Base-by-base conservation (phyloP, 1,140 invertebrate species). In the Lordiphosa mommai region DNA sequence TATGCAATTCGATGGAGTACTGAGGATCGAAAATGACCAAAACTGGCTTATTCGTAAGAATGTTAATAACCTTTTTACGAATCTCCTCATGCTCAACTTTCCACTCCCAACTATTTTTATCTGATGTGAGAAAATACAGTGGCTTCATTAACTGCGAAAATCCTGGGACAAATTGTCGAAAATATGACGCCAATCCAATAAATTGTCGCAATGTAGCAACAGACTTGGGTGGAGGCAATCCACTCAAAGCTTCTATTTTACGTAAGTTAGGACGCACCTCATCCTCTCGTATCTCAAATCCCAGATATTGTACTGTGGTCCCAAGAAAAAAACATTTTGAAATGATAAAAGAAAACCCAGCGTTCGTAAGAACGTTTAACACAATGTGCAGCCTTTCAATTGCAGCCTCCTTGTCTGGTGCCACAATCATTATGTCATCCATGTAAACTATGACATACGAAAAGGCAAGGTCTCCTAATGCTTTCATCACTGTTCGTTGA, bases 21-120 rank as follows among this genome's bases (percentile, higher is more conserved):
- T 37, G 13, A 8, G 46, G 32, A 20, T 49, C 33, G 12, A 49
- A 49, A 23, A 37, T 37, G 0, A 8, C n/a, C 33, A 49, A 49
- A 13, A 49, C 46, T 37, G 46, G 46, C 12, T 49, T 37, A 8
- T 36, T 49, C 2, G 44, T 47, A n/a, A 47, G 30, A 3, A 34
- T 16, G 14, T 6, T 14, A 33, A 36, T 47, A 34, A 47, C 17
- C 33, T 47, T 33, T 10, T 23, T 14, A 36, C 46, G 46, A 2
- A 49, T 36, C 16, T 20, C 17, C 34, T 16, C 34, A 37, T 37
- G 5, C 4, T 37, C 13, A 2, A 16, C 2, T 37, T 36, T 36
- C 33, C 33, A 36, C 6, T 36, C 5, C 10, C 10, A 36, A 13
- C 6, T 36, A 36, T 7, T 14, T 36, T 36, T 36, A 10, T 36